A percentile compares a stretch with the other conserved stretches of the same genome.
Evolutionary conservation across 1,140 invertebrate genomes (phyloP).

Genomic region (Leucophenga varia): DNA sequence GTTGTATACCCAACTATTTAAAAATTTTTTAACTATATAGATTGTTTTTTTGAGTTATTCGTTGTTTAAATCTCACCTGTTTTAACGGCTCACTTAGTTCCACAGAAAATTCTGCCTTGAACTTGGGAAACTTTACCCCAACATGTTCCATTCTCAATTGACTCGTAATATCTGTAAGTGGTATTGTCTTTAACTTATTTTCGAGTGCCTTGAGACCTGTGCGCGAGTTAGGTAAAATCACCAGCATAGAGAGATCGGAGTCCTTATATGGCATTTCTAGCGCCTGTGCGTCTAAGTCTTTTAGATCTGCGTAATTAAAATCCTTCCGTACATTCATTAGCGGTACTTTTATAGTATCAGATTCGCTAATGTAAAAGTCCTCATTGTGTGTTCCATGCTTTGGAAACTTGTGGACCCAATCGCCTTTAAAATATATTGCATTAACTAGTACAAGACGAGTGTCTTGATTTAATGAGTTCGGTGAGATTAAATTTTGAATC

Average conservation of each 20-base stretch:
- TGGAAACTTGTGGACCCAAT: slow-evolving; percentile 37
- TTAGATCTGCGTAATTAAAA: slow-evolving; percentile 35
- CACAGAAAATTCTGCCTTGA: slow-evolving; percentile 62
- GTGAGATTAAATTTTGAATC: slow-evolving; percentile 61
- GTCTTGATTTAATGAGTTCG: slow-evolving; percentile 29
- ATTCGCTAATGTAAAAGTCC: slow-evolving; percentile 31
- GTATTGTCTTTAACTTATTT: slow-evolving; percentile 55
- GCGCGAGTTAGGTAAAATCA: slow-evolving; percentile 61
- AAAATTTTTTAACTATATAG: background rate
- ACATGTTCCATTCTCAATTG: slow-evolving; percentile 50
- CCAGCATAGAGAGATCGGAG: slow-evolving; percentile 61
- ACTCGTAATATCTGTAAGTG: slow-evolving; percentile 39
- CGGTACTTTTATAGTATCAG: slow-evolving; percentile 41
- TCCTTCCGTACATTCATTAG: slow-evolving; percentile 60
- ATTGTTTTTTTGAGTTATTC: background rate
- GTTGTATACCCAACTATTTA: slow-evolving; percentile 61
- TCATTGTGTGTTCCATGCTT: slow-evolving; percentile 24
- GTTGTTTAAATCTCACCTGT: slow-evolving; percentile 58
- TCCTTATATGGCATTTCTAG: slow-evolving; percentile 56
- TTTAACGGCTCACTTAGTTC: slow-evolving; percentile 59
- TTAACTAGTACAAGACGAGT: slow-evolving; percentile 64
- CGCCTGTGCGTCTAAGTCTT: slow-evolving; percentile 31
- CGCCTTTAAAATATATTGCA: slow-evolving; percentile 65
- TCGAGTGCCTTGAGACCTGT: slow-evolving; percentile 58
- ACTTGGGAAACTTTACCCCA: slow-evolving; percentile 63